Evolutionary conservation across 1,140 invertebrate species (phyloP), one percentile per base, ranked within the genome.

Genomic region (Temnothorax longispinosus): DNA sequence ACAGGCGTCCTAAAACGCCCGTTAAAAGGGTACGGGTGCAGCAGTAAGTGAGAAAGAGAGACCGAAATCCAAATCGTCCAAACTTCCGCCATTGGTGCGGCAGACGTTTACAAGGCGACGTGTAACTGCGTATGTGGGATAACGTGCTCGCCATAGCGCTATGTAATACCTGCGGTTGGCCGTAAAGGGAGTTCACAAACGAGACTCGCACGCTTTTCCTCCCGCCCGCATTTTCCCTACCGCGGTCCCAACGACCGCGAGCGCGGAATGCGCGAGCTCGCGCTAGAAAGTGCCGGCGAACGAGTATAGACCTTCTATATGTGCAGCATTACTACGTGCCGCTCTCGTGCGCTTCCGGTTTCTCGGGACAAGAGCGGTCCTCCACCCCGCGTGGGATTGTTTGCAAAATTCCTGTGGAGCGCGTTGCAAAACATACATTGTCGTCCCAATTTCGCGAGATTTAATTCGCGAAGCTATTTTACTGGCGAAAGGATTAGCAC

Each of bases 151-250:
- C 52, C 74, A 11, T 35, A 47, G 86, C 56, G 71, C n/a, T n/a
- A 58, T 44, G 82, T 88, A 91, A 90, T 90, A 91, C 71, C 72
- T 50, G 89, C 71, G 89, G 89, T 75, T 78, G 72, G 76, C 71
- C 77, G 32, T 91, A 91, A 91, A 91, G 89, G 87, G 89, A 90
- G 81, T 86, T 88, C 80, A 78, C 87, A 90, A 90, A 90, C 86
- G 89, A 27, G 27, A 80, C 89, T 82, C 58, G n/a, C 62, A 86
- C 74, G 75, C 71, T 85, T 88, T 91, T 86, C 58, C 78, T 75
- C 65, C 35, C 27, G 21, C 41, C 41, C 62, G 78, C 60, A 85
- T 87, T 85, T 87, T 60, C 67, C 18, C 50, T 52, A 65, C 13
- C 15, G 44, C 18, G 41, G 1, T 74, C 50, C 27, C 21, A 86